Base-by-base conservation (phyloP, 2,113 vertebrate species). In the Aphyosemion australe region DNA sequence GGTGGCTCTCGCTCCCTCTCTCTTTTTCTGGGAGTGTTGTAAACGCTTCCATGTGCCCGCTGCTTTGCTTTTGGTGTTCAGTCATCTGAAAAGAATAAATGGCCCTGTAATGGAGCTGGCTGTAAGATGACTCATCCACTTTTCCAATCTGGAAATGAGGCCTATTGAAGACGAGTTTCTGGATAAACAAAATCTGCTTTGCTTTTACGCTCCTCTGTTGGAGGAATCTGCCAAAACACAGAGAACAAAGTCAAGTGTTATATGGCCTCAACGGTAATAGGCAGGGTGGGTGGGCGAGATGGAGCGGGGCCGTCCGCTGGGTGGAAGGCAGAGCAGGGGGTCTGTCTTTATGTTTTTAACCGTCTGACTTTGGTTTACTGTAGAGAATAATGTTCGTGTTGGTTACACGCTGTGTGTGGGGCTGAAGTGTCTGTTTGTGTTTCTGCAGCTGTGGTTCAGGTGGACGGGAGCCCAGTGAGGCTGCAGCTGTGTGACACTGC, bases 401-500 rank as follows among this genome's bases (percentile, higher is more conserved):
- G 55, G 60, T 31, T 19, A 39, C 49, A 46, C 54, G 8, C 4
- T 58, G n/a, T n/a, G n/a, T n/a, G n/a, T n/a, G n/a, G n/a, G n/a
- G n/a, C n/a, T n/a, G 16, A 42, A 31, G 12, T 63, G 37, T 74
- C 18, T 69, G 14, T 84, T 53, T 82, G 54, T 74, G 64, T 75
- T 31, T 80, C 73, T 31, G 16, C 87, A 92, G 94, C 94, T 49
- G 89, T 94, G 47, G 94, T 95, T 60, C 92, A 94, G 65, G 94
- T 95, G 71, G 92, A 93, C 16, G 93, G 93, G 50, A 91, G 79
- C 69, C 94, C 94, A 0, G 89, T 95, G 5, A 84, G 93, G 79
- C 88, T 95, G 20, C 93, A 95, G 83, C 85, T 95, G 19, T 94
- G 93, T 67, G 94, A 95, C 87, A 95, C 94, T 1, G 94, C 94